These are phyloP conservation scores for Takifugu rubripes DNA, from an alignment of 2,797 vertebrate species.

Conservation along the genomic window DNA sequence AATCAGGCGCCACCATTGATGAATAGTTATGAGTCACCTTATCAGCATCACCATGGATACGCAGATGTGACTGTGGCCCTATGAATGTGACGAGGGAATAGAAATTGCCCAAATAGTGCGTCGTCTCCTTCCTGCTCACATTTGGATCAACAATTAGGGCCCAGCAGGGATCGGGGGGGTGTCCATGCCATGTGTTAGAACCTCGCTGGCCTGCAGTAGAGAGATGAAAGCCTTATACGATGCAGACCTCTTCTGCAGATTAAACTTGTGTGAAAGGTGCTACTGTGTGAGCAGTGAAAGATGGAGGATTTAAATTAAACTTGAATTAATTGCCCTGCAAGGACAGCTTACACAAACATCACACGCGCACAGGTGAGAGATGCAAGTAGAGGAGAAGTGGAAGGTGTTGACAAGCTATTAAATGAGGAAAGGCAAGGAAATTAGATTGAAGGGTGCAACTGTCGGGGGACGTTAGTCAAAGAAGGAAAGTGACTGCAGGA, in stretches of 20 bases:
- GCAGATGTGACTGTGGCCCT: slow-evolving; percentile 63
- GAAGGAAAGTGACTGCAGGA: slow-evolving; percentile 36
- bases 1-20: slow-evolving; percentile 66
- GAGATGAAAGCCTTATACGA: neutral
- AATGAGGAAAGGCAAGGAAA: slow-evolving; percentile 41
- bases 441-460: slow-evolving; percentile 45
- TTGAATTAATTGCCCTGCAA: slow-evolving; percentile 4
- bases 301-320: slow-evolving; percentile 4
- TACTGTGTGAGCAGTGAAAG: neutral
- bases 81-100: slow-evolving; percentile 66
- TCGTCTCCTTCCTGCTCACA: slow-evolving; percentile 56
- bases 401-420: slow-evolving; percentile 46
- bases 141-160: slow-evolving; percentile 68
- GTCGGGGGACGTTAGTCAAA: slow-evolving; percentile 21
- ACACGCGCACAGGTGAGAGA: slow-evolving; percentile 16
- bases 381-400: slow-evolving; percentile 22
- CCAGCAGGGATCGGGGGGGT: slow-evolving; percentile 39
- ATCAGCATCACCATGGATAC: slow-evolving; percentile 73
- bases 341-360: slow-evolving; percentile 13
- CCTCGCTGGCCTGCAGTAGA: slow-evolving; percentile 3
- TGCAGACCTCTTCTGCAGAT: slow-evolving; percentile 2
- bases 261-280: slow-evolving; percentile 3
- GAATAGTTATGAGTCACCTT: slow-evolving; percentile 77
- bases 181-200: slow-evolving; percentile 33
- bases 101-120: slow-evolving; percentile 57